phyloP scores from a whole-genome alignment of 2,888 invertebrate species.

The Amorpha juglandis region DNA sequence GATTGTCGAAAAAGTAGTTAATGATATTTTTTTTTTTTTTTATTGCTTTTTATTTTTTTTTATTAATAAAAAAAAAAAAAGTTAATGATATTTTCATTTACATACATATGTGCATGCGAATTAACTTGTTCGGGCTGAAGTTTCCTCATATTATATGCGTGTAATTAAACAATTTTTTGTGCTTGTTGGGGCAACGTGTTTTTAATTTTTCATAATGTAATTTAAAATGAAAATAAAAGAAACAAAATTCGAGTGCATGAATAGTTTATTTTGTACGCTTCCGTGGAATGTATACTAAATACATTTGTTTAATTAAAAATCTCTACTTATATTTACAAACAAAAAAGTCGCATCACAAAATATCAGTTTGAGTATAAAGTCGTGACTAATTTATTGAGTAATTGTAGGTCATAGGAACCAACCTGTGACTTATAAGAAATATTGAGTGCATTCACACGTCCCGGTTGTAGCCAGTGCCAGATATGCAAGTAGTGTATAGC shows the following conservation, averaged over 20 bases:
- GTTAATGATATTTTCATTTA: too few species aligned
- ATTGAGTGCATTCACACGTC: background rate
- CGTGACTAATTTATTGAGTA: slow-evolving; percentile 70
- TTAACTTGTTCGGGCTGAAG: too few species aligned
- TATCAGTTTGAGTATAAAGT: slow-evolving; percentile 69
- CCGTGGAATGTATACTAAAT: slow-evolving; percentile 72
- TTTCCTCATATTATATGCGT: too few species aligned
- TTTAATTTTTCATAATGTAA: background rate
- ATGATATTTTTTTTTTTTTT: too few species aligned
- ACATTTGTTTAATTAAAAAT: slow-evolving; percentile 63
- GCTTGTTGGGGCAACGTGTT: too few species aligned
- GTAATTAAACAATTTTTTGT: too few species aligned
- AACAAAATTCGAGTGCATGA: slow-evolving; percentile 72
- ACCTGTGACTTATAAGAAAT: background rate
- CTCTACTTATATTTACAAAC: slow-evolving; percentile 65
- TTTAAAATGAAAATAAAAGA: slow-evolving; percentile 45
- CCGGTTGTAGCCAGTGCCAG: background rate
- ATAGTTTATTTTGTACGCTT: slow-evolving; percentile 81
- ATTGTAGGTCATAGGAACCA: slow-evolving; percentile 37
- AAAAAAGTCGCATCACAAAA: slow-evolving; percentile 48
- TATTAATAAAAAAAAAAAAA: too few species aligned
- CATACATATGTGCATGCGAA: too few species aligned
- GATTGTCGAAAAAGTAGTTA: too few species aligned
- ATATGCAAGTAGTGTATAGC: background rate
- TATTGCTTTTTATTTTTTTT: too few species aligned